These are phyloP conservation scores for Coracias cyanogaster DNA, from an alignment of 2,797 vertebrate species.

Conservation along the genomic window DNA sequence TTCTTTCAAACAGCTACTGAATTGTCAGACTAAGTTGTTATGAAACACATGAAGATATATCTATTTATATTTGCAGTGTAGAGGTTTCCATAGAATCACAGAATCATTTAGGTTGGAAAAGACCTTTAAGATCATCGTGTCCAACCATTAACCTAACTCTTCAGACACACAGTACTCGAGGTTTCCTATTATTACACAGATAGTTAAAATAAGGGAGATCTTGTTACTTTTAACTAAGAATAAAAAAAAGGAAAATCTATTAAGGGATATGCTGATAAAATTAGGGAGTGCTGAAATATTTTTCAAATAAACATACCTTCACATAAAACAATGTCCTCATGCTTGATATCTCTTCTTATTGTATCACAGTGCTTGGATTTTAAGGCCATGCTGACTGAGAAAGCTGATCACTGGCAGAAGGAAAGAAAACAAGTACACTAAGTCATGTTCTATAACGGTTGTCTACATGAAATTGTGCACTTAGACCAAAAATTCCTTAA, in stretches of 20 bases:
- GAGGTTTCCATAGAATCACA: not conserved
- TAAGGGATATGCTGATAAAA: not conserved
- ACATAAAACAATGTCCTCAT: not conserved
- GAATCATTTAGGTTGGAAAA: too few species aligned
- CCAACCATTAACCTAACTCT: too few species aligned
- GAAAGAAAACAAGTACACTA: not conserved
- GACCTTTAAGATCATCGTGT: too few species aligned
- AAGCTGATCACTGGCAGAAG: not conserved
- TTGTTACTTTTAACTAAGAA: not conserved
- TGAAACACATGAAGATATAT: not conserved
- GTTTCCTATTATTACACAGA: not conserved
- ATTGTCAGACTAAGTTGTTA: not conserved
- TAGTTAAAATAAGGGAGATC: not conserved
- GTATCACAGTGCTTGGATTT: not conserved
- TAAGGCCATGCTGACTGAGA: not conserved
- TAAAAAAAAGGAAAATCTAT: not conserved
- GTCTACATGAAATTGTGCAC: not conserved
- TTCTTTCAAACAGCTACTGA: not conserved
- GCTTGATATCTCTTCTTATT: not conserved
- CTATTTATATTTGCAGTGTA: not conserved
- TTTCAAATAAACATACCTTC: not conserved
- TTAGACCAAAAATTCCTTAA: not conserved
- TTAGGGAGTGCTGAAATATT: not conserved
- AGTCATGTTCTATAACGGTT: not conserved
- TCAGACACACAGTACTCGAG: not conserved